These are phyloP conservation scores for Calvadosia cruxmelitensis DNA, from an alignment of 30 jellyfish, hydroid and myxozoan species.

Conservation along the genomic window DNA sequence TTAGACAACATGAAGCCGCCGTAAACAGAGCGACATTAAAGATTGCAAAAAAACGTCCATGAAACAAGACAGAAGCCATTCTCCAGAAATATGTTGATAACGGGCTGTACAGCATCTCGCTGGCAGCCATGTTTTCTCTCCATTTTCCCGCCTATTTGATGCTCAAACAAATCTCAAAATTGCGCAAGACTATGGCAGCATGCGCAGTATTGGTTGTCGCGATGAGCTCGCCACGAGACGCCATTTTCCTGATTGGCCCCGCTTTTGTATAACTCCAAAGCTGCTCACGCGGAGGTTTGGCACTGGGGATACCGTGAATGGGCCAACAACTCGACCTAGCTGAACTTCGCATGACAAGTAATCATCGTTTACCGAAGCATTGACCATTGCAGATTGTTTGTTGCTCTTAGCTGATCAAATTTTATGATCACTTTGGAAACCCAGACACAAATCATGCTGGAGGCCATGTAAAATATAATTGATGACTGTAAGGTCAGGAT, in stretches of 20 bases:
- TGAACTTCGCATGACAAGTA: background rate
- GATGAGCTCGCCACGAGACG: slow-evolving; percentile 47
- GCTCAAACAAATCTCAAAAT: no score
- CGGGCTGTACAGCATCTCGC: no score
- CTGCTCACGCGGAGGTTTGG: slow-evolving; percentile 25
- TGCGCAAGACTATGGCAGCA: no score
- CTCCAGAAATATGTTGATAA: no score
- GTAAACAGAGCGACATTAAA: no score
- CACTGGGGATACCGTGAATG: slow-evolving; percentile 31
- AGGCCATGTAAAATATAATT: background rate
- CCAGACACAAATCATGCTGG: background rate
- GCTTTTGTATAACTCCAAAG: slow-evolving; percentile 56
- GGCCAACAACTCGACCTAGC: slow-evolving; percentile 49
- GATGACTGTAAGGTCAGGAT: background rate
- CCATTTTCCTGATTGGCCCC: slow-evolving; percentile 32
- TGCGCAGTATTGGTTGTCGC: no score
- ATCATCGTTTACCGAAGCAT: background rate
- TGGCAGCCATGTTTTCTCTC: no score
- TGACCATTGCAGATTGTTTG: background rate
- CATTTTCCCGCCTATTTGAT: no score
- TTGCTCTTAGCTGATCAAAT: background rate
- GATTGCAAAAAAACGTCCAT: no score
- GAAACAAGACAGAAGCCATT: no score
- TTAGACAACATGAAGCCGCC: no score
- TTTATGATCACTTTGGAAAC: background rate